Conservation (phyloP, 1,140 invertebrate species). For the Mercenaria mercenaria region DNA sequence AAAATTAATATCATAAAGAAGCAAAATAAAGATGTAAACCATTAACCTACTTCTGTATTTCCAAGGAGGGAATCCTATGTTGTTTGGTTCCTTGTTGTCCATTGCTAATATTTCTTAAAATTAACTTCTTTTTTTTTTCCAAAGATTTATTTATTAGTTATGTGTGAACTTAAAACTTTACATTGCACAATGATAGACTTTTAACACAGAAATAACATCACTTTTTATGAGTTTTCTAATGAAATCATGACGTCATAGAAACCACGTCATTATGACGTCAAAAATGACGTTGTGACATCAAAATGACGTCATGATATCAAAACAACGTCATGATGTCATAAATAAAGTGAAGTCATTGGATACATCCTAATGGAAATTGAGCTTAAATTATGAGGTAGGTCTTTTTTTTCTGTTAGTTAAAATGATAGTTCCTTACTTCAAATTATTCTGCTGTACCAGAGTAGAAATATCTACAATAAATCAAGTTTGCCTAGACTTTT, state of each 20-base stretch:
- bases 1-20: too few species aligned
- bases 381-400: neutral
- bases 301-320: slow-evolving; percentile 34
- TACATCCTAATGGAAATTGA: neutral
- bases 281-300: neutral
- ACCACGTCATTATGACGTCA: slow-evolving; percentile 23
- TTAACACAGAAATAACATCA: neutral
- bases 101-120: too few species aligned
- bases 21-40: too few species aligned
- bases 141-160: too few species aligned
- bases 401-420: too few species aligned
- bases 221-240: neutral
- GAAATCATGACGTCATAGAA: neutral
- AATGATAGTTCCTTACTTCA: too few species aligned
- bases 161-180: neutral
- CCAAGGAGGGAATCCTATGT: slow-evolving; percentile 54
- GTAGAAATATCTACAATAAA: too few species aligned
- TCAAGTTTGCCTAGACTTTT: too few species aligned
- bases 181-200: neutral
- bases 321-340: slow-evolving; percentile 31
- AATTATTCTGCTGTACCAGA: too few species aligned
- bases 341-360: neutral
- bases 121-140: too few species aligned
- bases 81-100: neutral
- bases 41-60: slow-evolving; percentile 46